Conservation (phyloP, 2,797 vertebrate genomes). For the Sciurus carolinensis region DNA sequence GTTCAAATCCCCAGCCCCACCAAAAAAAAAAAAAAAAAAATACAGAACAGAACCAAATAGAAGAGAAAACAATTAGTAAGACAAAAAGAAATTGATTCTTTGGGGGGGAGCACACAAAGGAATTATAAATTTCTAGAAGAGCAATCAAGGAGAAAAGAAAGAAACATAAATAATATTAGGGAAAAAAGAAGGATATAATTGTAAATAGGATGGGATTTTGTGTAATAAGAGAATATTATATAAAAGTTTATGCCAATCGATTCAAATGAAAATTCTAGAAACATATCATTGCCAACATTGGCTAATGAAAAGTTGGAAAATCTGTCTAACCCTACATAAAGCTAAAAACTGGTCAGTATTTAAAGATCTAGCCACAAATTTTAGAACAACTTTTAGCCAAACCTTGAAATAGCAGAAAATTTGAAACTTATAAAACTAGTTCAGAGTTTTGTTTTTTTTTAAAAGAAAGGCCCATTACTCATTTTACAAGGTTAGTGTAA, state of each 20-base stretch:
- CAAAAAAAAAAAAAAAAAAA: too few relatives aligned
- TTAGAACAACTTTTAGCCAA: neutral
- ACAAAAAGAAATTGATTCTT: neutral
- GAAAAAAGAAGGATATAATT: neutral
- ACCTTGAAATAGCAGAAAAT: conserved; percentile 19
- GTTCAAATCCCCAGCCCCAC: too few relatives aligned
- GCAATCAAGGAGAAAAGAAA: neutral
- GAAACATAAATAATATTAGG: neutral
- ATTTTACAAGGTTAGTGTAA: conserved; percentile 36
- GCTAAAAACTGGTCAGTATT: neutral
- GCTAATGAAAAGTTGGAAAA: conserved; percentile 10
- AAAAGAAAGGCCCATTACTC: conserved; percentile 19
- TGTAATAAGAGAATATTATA: neutral
- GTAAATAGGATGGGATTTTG: neutral
- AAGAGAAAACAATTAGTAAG: neutral
- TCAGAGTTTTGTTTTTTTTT: conserved; percentile 44
- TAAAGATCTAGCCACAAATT: neutral
- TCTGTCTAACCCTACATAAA: neutral
- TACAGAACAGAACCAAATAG: neutral
- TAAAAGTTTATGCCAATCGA: conserved; percentile 9
- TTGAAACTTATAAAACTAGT: conserved; percentile 4
- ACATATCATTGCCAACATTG: conserved; percentile 5
- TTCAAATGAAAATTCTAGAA: conserved; percentile 32
- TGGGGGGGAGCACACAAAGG: neutral
- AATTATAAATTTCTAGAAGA: conserved; percentile 9